Evolutionary conservation across 2,797 vertebrate genomes (phyloP).

Genomic region (Tragopan temminckii): DNA sequence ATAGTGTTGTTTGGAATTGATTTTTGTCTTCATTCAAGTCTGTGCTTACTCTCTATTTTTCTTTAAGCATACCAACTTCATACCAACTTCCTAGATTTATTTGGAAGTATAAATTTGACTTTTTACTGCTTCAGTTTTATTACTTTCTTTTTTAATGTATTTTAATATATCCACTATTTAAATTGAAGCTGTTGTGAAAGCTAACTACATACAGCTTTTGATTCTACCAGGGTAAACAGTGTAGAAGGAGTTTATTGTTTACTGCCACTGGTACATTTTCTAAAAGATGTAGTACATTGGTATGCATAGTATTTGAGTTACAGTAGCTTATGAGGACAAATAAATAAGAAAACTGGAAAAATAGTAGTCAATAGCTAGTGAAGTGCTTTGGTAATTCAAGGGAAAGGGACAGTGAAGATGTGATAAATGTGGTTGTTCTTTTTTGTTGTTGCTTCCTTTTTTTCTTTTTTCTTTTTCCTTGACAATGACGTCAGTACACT

Average conservation of each 20-base stretch:
- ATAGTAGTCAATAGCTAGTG: background rate
- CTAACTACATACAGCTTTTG: background rate
- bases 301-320: background rate
- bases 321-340: background rate
- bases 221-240: background rate
- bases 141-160: background rate
- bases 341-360: background rate
- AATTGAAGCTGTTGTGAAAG: background rate
- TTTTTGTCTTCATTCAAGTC: constrained; percentile 21
- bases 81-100: background rate
- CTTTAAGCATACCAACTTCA: background rate
- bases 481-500: background rate
- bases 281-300: background rate
- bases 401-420: background rate
- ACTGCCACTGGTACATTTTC: background rate
- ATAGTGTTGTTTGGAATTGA: background rate
- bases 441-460: background rate
- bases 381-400: background rate
- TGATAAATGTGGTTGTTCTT: background rate
- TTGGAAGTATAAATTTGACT: constrained; percentile 10
- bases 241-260: background rate
- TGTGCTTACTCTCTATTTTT: background rate
- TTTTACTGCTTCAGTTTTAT: background rate
- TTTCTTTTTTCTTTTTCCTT: background rate
- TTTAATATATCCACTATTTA: background rate